Base-by-base conservation (phyloP, 2,888 invertebrate species). In the Erebia epiphron region DNA sequence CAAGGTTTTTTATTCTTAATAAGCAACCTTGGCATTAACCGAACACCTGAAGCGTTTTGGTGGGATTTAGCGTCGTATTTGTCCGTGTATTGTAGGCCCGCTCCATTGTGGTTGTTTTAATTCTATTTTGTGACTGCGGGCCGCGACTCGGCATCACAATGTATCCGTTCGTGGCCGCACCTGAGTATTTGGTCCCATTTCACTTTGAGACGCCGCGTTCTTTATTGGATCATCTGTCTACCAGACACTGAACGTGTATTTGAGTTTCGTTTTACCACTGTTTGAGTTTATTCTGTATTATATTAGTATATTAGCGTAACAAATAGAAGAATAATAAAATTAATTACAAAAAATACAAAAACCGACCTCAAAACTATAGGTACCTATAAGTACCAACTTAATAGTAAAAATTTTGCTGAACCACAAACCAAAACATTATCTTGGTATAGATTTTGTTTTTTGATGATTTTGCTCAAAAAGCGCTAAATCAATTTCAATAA, bases 21-120 rank as follows among this genome's bases (percentile, higher is more conserved):
- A 50, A 64, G 69, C 67, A 74, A 71, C 73, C 73, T 75, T 75
- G 74, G 74, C 74, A 73, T 75, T 75, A 73, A 77, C 68, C 68
- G 71, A 82, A 82, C 85, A 83, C 82, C 82, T 82, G 81, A 83
- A 76, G 73, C 73, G 70, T 75, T 77, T 75, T 68, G 69, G 75
- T 76, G 78, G 78, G 82, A 82, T 82, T 87, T 85, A 61, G 60
- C 60, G 21, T 50, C 76, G 83, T 82, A 84, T 82, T 83, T 86
- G 86, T 88, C 85, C 87, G 81, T 85, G 83, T 80, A 82, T 84
- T 86, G 84, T 88, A 87, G 84, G 82, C 85, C 86, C 81, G 83
- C 80, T 80, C 84, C 88, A 89, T 91, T 91, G 90, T 91, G 85
- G 84, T 80, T 85, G 85, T 88, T 92, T 90, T 90, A 87, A 88